Evolutionary conservation across 2,888 invertebrate species (phyloP), one percentile per base, ranked within the genome.

Genomic region (Willowsia nigromaculata): DNA sequence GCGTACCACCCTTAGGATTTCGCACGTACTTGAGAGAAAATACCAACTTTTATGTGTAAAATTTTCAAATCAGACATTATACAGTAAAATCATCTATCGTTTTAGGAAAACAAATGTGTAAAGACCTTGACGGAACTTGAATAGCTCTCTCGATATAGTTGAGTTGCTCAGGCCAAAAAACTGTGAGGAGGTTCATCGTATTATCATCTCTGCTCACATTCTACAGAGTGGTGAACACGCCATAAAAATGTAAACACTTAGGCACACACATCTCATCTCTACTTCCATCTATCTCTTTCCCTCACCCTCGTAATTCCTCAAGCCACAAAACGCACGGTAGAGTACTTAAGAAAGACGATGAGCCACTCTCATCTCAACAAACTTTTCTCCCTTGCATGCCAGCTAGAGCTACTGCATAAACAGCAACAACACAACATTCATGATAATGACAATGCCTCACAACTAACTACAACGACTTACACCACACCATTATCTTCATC

Each of bases 221-320:
- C 30, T n/a, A 47, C 30, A 76, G 84, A 56, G 43, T 50, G 18
- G 18, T 56, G 84, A 53, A 74, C 84, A 84, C 40, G 74, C 65
- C 18, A 83, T 83, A 83, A 83, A 82, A 83, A 74, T 84, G 84
- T 84, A 84, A 84, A 84, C 84, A 84, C 84, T 84, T 84, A 84
- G 74, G 74, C 27, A 84, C 2, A 76, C 59, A 25, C 83, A 53
- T 33, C 15, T 33, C 37, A 33, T 43, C 50, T 71, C 37, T 22
- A 18, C n/a, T 25, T 25, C 56, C 25, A 22, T 25, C 56, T 59
- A 25, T 25, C 2, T 33, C 27, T 25, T 43, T 62, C 25, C 13
- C 47, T 9, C 43, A 15, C 59, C 3, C 2, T 33, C 5, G 11
- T 83, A 83, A 76, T 76, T 47, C 27, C 33, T 68, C 22, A 59